These are phyloP conservation scores for Pseudomyrmex gracilis DNA, from an alignment of 1,140 invertebrate genomes.

Conservation along the genomic window DNA sequence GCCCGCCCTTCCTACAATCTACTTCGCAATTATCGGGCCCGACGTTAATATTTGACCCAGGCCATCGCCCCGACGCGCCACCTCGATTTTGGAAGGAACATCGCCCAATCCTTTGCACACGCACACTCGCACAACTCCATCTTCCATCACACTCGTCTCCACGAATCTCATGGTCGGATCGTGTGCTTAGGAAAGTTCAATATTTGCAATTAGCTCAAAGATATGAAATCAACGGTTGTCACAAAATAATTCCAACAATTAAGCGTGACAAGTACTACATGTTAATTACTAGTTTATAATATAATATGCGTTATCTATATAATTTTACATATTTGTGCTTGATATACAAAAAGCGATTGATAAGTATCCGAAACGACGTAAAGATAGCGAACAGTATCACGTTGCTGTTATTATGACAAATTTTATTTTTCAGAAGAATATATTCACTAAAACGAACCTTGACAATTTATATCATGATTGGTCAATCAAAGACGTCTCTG, in stretches of 20 bases:
- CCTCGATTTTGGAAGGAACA: conserved; percentile 60
- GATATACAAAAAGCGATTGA: too few species aligned
- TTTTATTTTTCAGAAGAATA: too few species aligned
- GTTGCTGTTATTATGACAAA: too few species aligned
- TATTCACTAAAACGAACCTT: not conserved
- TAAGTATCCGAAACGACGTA: too few species aligned
- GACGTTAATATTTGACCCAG: conserved; percentile 85
- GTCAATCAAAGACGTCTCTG: conserved; percentile 36
- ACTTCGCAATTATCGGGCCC: conserved; percentile 85
- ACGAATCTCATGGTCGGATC: conserved; percentile 43
- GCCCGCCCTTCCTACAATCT: conserved; percentile 82
- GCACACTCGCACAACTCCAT: conserved; percentile 35
- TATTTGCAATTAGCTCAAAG: conserved; percentile 41
- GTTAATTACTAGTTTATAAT: conserved; percentile 31
- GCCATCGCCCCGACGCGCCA: conserved; percentile 70
- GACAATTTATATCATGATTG: not conserved
- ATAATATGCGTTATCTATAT: not conserved
- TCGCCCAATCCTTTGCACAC: conserved; percentile 46
- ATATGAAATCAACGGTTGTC: conserved; percentile 31
- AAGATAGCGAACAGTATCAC: too few species aligned
- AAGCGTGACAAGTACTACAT: not conserved
- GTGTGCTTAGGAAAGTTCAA: conserved; percentile 55
- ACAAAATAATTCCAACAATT: conserved; percentile 23
- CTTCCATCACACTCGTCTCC: conserved; percentile 52
- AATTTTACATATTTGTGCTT: not conserved